These are phyloP conservation scores for Melanocharis versteri DNA, from an alignment of 2,113 vertebrate genomes.

Conservation along the genomic window DNA sequence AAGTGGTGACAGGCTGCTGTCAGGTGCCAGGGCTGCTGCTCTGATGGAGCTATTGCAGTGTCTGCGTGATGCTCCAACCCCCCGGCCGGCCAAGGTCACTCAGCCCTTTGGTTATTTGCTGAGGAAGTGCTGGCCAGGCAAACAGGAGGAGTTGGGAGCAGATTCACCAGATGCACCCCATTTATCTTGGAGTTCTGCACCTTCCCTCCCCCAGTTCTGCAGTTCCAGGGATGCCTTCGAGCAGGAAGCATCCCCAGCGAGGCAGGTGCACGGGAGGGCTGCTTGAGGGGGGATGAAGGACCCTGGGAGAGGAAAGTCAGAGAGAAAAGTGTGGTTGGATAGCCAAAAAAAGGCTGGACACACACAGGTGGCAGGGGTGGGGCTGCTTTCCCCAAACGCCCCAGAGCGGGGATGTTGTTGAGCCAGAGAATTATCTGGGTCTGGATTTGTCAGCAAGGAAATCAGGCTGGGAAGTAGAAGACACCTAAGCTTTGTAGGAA, in stretches of 20 bases:
- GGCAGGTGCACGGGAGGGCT: neutral
- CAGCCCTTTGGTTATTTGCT: neutral
- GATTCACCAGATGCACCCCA: neutral
- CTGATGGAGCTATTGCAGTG: rapidly evolving
- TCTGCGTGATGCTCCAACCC: neutral
- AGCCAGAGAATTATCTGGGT: rapidly evolving
- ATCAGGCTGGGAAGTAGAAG: neutral
- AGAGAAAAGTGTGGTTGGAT: neutral
- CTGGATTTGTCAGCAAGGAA: neutral
- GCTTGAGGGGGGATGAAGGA: rapidly evolving
- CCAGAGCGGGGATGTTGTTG: rapidly evolving
- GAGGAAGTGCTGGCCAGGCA: neutral
- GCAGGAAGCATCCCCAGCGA: neutral
- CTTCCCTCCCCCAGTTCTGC: neutral
- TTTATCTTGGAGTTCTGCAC: neutral
- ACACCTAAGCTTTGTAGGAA: rapidly evolving
- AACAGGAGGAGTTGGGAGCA: neutral
- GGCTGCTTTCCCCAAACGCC: neutral
- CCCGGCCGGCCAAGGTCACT: neutral
- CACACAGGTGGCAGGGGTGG: neutral
- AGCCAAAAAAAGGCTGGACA: neutral
- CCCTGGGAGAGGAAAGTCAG: neutral
- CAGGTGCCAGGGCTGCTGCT: neutral
- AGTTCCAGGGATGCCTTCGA: neutral
- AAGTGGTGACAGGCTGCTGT: neutral